These are phyloP conservation scores for Phalera bucephala DNA, from an alignment of 2,888 invertebrate genomes.

Conservation along the genomic window DNA sequence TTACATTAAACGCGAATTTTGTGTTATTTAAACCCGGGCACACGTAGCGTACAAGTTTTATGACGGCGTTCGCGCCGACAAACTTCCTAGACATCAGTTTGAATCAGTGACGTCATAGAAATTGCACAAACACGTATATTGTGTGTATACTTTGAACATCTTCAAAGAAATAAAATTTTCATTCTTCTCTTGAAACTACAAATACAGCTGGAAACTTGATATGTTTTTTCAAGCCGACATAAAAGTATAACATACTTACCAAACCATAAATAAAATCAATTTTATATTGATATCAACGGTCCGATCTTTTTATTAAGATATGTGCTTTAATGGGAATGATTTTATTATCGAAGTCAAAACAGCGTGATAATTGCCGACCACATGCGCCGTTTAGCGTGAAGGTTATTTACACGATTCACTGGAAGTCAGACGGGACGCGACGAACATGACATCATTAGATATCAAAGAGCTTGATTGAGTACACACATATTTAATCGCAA, in stretches of 20 bases:
- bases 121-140: too few species aligned
- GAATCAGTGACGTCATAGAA: slow-evolving; percentile 33
- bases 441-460: slow-evolving; percentile 51
- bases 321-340: slow-evolving; percentile 4
- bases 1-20: slow-evolving; percentile 49
- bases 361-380: slow-evolving; percentile 38
- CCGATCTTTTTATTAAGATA: slow-evolving; percentile 1
- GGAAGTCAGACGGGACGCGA: slow-evolving; percentile 48
- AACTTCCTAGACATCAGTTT: slow-evolving; percentile 32
- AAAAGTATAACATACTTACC: neutral
- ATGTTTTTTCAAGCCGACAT: neutral
- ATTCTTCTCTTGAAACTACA: too few species aligned
- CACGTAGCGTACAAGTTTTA: slow-evolving; percentile 48
- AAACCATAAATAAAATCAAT: too few species aligned
- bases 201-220: neutral
- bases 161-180: too few species aligned
- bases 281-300: neutral
- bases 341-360: slow-evolving; percentile 32
- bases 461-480: slow-evolving; percentile 39
- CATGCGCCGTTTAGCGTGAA: slow-evolving; percentile 54
- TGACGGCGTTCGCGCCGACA: slow-evolving; percentile 34
- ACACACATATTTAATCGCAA: slow-evolving; percentile 22
- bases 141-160: too few species aligned
- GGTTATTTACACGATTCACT: slow-evolving; percentile 52
- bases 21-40: slow-evolving; percentile 46